phyloP scores from a whole-genome alignment of 1,140 invertebrate species.

The Saccostrea echinata region DNA sequence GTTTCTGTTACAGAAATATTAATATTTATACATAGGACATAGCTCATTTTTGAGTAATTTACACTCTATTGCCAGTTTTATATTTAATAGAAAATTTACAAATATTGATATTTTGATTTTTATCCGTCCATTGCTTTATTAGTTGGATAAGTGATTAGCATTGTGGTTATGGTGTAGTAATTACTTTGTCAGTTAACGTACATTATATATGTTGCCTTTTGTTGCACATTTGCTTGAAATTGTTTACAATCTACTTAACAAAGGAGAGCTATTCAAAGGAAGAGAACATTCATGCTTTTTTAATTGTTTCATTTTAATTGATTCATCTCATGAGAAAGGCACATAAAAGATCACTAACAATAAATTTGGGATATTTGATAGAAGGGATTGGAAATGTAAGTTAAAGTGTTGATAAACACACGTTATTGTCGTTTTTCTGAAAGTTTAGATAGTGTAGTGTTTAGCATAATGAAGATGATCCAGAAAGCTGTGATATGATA shows the following conservation, averaged over 20 bases:
- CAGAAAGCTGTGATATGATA: constrained; percentile 17
- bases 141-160: neutral
- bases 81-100: neutral
- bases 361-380: neutral
- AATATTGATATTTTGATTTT: neutral
- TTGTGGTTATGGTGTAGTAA: neutral
- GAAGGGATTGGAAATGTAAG: neutral
- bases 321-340: neutral
- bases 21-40: constrained; percentile 7
- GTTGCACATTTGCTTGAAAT: constrained; percentile 1
- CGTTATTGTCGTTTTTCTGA: neutral
- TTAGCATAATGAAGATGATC: constrained; percentile 17
- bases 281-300: no score
- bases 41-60: constrained; percentile 28
- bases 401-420: neutral
- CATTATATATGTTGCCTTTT: neutral
- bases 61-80: constrained; percentile 14
- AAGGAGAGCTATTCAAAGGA: no score
- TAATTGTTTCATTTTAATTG: no score
- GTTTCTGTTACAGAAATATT: neutral
- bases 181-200: neutral
- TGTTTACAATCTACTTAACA: neutral
- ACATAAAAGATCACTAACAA: neutral
- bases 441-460: neutral
- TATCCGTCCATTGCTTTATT: constrained; percentile 19